Conservation (phyloP, 1,140 invertebrate genomes). For the Cheumatopsyche charites region DNA sequence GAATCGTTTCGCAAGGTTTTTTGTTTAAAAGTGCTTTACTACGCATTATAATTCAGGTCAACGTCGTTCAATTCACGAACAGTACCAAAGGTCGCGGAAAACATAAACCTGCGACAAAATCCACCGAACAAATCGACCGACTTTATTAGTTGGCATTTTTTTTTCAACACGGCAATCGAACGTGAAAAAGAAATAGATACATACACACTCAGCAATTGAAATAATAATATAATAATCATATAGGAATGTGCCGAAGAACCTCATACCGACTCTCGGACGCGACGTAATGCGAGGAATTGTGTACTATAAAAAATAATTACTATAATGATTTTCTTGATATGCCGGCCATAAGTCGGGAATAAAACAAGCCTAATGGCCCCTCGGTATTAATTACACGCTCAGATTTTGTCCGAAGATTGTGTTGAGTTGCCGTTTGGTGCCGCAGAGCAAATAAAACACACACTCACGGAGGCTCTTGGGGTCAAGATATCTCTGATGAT, state of each 20-base stretch:
- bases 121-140: too few species aligned
- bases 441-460: constrained; percentile 4
- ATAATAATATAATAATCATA: constrained; percentile 16
- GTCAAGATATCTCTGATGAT: not conserved
- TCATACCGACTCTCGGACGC: not conserved
- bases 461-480: not conserved
- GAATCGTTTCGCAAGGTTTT: too few species aligned
- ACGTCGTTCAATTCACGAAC: too few species aligned
- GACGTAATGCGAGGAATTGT: constrained; percentile 4
- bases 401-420: constrained; percentile 14
- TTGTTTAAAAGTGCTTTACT: too few species aligned
- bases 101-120: too few species aligned
- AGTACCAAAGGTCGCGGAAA: too few species aligned
- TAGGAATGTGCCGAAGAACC: not conserved
- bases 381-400: constrained; percentile 17
- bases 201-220: not conserved
- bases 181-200: too few species aligned
- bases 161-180: too few species aligned
- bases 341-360: constrained; percentile 9
- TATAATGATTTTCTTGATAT: constrained; percentile 18
- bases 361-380: constrained; percentile 18
- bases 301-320: constrained; percentile 7
- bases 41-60: too few species aligned
- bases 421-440: constrained; percentile 15
- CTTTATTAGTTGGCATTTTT: too few species aligned